Conservation (phyloP, 1,140 invertebrate genomes). For the Drosophila sturtevanti region DNA sequence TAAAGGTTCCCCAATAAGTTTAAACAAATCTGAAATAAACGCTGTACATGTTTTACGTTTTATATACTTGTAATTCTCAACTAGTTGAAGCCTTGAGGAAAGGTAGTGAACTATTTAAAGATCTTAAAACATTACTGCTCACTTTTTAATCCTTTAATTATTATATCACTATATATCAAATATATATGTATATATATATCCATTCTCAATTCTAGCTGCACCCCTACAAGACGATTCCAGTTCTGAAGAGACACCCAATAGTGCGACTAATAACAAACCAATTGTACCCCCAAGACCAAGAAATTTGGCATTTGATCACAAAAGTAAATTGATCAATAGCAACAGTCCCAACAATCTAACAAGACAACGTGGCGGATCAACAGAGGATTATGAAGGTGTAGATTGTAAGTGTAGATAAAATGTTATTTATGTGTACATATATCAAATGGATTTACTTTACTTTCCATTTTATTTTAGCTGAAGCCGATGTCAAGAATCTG, state of each 20-base stretch:
- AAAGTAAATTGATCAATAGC: conserved; percentile 65
- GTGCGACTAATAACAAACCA: conserved; percentile 84
- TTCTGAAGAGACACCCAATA: conserved; percentile 86
- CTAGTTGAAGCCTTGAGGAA: neutral
- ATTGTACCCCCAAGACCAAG: conserved; percentile 85
- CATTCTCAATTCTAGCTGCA: conserved; percentile 83
- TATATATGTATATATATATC: conserved; percentile 30
- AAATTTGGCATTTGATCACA: conserved; percentile 79
- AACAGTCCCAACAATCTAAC: conserved; percentile 47
- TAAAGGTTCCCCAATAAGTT: no score
- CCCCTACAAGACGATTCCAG: conserved; percentile 88
- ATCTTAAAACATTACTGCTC: accelerated
- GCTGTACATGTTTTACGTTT: no score
- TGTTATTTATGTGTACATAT: no score
- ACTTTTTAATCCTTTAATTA: no score
- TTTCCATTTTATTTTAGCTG: conserved; percentile 52
- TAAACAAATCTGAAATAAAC: no score
- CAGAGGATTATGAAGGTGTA: conserved; percentile 60
- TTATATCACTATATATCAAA: no score
- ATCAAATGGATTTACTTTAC: no score
- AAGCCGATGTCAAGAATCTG: conserved; percentile 81
- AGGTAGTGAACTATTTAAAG: no score
- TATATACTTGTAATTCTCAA: neutral
- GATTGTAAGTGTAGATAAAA: conserved; percentile 60
- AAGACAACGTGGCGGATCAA: conserved; percentile 48